Percentiles rank a stretch among this genome's conserved stretches.
phyloP scores from a whole-genome alignment of 2,797 vertebrate species.

The Helarctos malayanus region DNA sequence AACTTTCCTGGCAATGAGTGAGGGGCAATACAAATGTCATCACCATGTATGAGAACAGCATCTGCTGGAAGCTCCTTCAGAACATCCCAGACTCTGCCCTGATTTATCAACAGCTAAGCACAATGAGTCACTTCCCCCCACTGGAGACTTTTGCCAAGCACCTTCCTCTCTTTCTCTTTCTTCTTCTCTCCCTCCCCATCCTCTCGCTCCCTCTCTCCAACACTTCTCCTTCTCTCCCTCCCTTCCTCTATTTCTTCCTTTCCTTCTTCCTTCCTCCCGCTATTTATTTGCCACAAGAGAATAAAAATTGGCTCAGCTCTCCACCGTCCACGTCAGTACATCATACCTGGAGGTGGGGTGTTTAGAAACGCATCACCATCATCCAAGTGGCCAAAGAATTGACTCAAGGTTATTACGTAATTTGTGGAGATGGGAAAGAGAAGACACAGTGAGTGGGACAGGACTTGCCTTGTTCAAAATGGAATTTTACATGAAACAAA shows the following conservation, averaged over 20 bases:
- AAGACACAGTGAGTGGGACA: not conserved
- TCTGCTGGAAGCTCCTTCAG: not conserved
- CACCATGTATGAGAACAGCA: not conserved
- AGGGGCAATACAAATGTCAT: not conserved
- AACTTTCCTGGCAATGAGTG: not conserved
- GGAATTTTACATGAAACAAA: slow-evolving; percentile 5
- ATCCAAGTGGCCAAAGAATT: not conserved
- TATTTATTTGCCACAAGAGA: not conserved
- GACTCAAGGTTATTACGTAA: not conserved
- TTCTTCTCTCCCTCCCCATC: not conserved
- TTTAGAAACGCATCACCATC: not conserved
- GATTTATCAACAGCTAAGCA: not conserved
- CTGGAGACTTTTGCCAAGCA: not conserved
- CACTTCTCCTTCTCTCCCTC: not conserved
- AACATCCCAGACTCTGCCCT: not conserved
- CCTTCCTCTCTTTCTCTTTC: not conserved
- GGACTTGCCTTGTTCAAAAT: not conserved
- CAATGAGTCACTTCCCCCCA: not conserved
- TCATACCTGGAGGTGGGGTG: not conserved
- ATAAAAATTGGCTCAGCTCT: not conserved
- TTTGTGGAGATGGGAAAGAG: not conserved
- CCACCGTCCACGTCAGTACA: not conserved
- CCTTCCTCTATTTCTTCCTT: not conserved
- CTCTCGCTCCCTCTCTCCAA: not conserved
- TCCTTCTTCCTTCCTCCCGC: no score